Base-by-base conservation (phyloP, 2,888 invertebrate genomes). In the Megamerina dolium region DNA sequence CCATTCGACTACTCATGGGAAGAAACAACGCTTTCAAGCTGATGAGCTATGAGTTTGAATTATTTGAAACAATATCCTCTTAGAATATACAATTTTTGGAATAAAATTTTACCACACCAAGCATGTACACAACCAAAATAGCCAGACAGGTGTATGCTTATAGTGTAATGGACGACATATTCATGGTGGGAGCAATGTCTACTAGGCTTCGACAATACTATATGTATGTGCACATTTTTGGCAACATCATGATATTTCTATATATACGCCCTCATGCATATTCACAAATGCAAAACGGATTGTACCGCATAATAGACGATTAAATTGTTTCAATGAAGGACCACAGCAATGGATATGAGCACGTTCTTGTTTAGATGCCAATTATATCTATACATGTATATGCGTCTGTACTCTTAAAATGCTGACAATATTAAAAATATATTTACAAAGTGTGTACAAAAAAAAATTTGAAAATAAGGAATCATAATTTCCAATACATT, bases 41-140 rank as follows among this genome's bases (percentile, higher is more conserved):
- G 23, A 16, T 18, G 21, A 38, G 43, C 27, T 34, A 38, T n/a
- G n/a, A 23, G 33, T 43, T 42, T 48, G 48, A 48, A 45, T 48
- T 48, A 48, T 48, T 48, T 43, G 48, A 48, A 45, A 48, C 45
- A 45, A 45, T 43, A 42, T 45, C 43, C 48, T 43, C 41, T 45
- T 42, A 42, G 42, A 45, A 27, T 45, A 48, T 40, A 45, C 34
- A 48, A 48, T 43, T 45, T 37, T 23, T 8, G 6, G 23, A 8
- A 23, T 10, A 23, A 6, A 23, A 23, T 23, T 23, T 23, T 8
- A 23, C 23, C 23, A 23, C 23, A 23, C 10, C 23, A 8, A 8
- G 23, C 10, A 23, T 23, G 23, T 10, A 23, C 6, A 23, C 6
- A 23, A 23, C 23, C 8, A 8, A 10, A n/a, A n/a, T n/a, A 13